Evolutionary conservation across 2,797 vertebrate genomes (phyloP).

Genomic region (Coregonus ussuriensis): DNA sequence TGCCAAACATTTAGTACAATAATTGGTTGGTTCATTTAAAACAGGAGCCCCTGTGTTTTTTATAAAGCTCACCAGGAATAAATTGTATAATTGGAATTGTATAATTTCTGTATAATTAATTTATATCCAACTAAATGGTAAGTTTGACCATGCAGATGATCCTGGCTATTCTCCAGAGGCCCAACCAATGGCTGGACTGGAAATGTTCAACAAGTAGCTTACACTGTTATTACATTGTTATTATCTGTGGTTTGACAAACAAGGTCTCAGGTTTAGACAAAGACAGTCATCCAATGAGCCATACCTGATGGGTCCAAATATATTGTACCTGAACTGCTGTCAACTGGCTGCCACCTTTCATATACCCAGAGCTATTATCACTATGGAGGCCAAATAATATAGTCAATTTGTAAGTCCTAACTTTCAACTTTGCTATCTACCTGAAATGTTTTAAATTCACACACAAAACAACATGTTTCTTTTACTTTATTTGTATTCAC

Average conservation of each 20-base stretch:
- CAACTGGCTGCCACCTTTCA: too few relatives aligned
- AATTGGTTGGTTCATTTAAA: background rate
- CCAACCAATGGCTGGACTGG: background rate
- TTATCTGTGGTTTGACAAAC: background rate
- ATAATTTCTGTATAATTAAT: too few relatives aligned
- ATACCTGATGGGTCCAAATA: too few relatives aligned
- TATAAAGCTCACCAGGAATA: too few relatives aligned
- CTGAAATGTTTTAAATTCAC: background rate
- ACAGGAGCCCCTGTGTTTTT: background rate
- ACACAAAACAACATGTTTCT: conserved; percentile 29
- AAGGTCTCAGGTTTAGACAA: background rate
- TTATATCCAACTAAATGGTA: background rate
- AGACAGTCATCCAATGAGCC: background rate
- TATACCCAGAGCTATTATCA: background rate
- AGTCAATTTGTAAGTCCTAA: background rate
- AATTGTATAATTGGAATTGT: too few relatives aligned
- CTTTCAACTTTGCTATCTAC: conserved; percentile 17
- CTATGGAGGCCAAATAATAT: background rate
- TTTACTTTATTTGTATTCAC: background rate
- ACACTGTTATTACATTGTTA: background rate
- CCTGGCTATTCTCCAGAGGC: background rate
- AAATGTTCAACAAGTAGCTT: background rate
- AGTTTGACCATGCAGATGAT: background rate
- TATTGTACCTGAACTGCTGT: too few relatives aligned
- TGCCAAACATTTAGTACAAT: background rate